Percentiles rank a stretch among this genome's conserved stretches.
These are phyloP conservation scores for Perca flavescens DNA, from an alignment of 2,113 vertebrate species.

Conservation along the genomic window DNA sequence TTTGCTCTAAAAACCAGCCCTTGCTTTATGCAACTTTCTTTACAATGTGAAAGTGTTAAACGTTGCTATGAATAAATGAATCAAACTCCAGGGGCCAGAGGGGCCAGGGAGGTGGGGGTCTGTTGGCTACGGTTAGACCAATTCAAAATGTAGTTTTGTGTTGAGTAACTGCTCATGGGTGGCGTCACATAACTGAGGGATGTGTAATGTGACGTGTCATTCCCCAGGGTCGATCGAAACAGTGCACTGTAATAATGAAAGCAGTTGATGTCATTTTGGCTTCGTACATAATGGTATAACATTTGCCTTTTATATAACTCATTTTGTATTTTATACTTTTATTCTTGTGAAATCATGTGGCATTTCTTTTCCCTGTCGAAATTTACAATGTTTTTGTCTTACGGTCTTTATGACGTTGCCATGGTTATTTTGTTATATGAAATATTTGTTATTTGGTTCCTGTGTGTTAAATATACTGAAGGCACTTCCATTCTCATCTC, in stretches of 20 bases:
- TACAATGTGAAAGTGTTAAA: conserved; percentile 49
- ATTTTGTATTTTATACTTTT: conserved; percentile 25
- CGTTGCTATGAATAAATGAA: conserved; percentile 51
- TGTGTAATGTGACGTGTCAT: conserved; percentile 73
- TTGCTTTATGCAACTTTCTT: conserved; percentile 36
- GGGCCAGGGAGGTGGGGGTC: not conserved
- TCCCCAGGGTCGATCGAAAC: conserved; percentile 48
- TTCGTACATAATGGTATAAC: conserved; percentile 44
- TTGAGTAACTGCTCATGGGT: conserved; percentile 71
- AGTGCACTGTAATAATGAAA: conserved; percentile 49
- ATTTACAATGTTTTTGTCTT: not conserved
- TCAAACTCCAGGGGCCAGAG: conserved; percentile 39
- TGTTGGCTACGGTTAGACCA: conserved; percentile 63
- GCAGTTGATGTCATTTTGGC: conserved; percentile 55
- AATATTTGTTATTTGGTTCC: not conserved
- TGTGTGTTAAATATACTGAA: not conserved
- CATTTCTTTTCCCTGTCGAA: not conserved
- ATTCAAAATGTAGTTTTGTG: conserved; percentile 57
- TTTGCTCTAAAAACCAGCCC: conserved; percentile 29
- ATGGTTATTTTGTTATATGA: not conserved
- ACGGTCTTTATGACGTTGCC: not conserved
- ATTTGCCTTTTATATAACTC: conserved; percentile 12
- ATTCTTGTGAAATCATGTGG: conserved; percentile 21
- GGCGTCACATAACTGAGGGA: conserved; percentile 64
- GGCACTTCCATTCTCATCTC: not conserved